Conservation (phyloP, 1,140 invertebrate genomes). For the Drosophila virilis region DNA sequence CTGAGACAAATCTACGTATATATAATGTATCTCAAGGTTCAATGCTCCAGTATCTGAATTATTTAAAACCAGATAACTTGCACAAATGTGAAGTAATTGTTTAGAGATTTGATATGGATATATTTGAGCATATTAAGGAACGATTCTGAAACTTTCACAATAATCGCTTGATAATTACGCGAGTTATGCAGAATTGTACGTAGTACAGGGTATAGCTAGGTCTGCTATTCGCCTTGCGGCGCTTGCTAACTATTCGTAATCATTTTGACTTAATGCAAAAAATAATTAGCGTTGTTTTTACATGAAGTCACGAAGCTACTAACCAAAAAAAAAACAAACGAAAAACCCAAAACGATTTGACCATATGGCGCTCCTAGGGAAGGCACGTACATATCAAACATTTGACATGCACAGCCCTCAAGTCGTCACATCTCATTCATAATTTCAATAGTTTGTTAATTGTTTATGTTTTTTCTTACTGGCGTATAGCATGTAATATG, state of each 20-base stretch:
- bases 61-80: no score
- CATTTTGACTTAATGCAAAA: slow-evolving; percentile 25
- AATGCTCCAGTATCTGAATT: no score
- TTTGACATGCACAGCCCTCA: slow-evolving; percentile 46
- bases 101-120: no score
- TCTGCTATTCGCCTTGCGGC: neutral
- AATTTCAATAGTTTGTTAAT: slow-evolving; percentile 40
- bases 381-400: slow-evolving; percentile 59
- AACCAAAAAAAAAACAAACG: neutral
- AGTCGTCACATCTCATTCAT: slow-evolving; percentile 55
- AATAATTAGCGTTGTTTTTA: slow-evolving; percentile 44
- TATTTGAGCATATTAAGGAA: no score
- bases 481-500: slow-evolving; percentile 4
- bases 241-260: slow-evolving; percentile 6
- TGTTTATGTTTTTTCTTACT: slow-evolving; percentile 43
- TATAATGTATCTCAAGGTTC: no score
- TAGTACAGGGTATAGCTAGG: slow-evolving; percentile 1
- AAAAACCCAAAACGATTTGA: slow-evolving; percentile 3
- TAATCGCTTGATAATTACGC: no score
- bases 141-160: no score
- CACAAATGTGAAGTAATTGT: no score
- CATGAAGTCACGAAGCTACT: slow-evolving; percentile 44
- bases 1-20: no score
- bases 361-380: slow-evolving; percentile 41
- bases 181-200: no score